Percentiles rank a stretch among this genome's conserved stretches.
Conservation (phyloP, 2,113 vertebrate genomes). For the Willisornis vidua region DNA sequence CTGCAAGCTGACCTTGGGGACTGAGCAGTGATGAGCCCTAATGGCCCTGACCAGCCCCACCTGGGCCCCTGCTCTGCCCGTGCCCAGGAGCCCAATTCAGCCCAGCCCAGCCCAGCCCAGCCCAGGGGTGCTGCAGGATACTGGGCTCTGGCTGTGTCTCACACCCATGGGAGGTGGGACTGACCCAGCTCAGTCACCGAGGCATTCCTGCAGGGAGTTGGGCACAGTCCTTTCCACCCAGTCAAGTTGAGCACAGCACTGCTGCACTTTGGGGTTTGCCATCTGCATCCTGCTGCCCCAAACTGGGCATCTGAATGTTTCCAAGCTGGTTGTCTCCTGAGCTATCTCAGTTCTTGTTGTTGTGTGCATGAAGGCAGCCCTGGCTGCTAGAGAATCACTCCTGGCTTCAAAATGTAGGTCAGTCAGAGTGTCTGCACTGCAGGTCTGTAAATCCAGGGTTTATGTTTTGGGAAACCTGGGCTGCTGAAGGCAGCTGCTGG, state of each 20-base stretch:
- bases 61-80: rapidly evolving
- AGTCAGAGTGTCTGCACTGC: rapidly evolving
- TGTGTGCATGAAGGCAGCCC: rapidly evolving
- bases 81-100: too few relatives aligned
- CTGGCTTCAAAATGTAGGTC: background rate
- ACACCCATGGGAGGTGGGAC: rapidly evolving
- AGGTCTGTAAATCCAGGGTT: rapidly evolving
- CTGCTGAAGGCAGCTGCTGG: background rate
- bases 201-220: background rate
- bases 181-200: rapidly evolving
- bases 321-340: background rate
- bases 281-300: rapidly evolving
- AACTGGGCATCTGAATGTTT: rapidly evolving
- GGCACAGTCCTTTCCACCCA: rapidly evolving
- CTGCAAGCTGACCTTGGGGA: background rate
- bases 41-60: background rate
- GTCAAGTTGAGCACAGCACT: rapidly evolving
- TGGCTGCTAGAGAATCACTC: background rate
- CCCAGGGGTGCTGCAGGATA: background rate
- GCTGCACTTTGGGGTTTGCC: background rate
- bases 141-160: rapidly evolving
- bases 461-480: background rate
- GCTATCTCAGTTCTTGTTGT: rapidly evolving
- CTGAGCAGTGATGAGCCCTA: background rate
- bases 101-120: background rate